These are phyloP conservation scores for Colossoma macropomum DNA, from an alignment of 2,113 vertebrate genomes.

Conservation along the genomic window DNA sequence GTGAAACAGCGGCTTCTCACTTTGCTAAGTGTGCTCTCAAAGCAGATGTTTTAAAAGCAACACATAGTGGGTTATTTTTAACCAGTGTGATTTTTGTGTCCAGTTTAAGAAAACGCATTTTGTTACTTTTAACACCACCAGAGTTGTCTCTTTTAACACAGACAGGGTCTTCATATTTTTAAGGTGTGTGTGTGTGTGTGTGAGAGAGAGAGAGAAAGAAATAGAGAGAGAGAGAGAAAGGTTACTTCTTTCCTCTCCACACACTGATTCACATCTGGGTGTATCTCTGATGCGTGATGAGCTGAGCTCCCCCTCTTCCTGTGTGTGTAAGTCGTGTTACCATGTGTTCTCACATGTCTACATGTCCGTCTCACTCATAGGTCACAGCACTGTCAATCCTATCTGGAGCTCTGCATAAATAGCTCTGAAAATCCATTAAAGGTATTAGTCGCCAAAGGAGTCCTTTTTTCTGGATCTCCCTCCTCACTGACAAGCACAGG, in stretches of 20 bases:
- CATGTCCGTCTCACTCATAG: constrained; percentile 15
- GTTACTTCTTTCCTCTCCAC: not conserved
- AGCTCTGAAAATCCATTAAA: constrained; percentile 50
- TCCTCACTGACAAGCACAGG: not conserved
- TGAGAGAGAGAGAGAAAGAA: constrained; percentile 11
- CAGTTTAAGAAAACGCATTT: not conserved
- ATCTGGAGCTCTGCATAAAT: constrained; percentile 46
- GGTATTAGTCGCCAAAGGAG: constrained; percentile 44
- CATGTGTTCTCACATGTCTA: not conserved
- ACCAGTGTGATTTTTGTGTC: not conserved
- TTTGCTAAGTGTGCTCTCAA: not conserved
- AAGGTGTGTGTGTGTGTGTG: constrained; percentile 19
- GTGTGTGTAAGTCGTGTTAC: not conserved
- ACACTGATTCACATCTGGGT: constrained; percentile 13
- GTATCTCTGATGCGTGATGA: constrained; percentile 26
- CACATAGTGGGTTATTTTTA: not conserved
- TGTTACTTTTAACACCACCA: not conserved
- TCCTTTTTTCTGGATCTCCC: not conserved
- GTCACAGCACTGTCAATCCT: constrained; percentile 51
- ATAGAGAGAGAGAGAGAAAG: constrained; percentile 9
- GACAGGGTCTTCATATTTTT: no score
- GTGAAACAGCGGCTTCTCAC: not conserved
- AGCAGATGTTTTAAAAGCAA: not conserved
- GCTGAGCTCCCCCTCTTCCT: not conserved
- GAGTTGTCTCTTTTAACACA: no score